A percentile compares a stretch with the other conserved stretches of the same genome.
Evolutionary conservation across 1,140 invertebrate species (phyloP).

Genomic region (Acromyrmex heyeri): DNA sequence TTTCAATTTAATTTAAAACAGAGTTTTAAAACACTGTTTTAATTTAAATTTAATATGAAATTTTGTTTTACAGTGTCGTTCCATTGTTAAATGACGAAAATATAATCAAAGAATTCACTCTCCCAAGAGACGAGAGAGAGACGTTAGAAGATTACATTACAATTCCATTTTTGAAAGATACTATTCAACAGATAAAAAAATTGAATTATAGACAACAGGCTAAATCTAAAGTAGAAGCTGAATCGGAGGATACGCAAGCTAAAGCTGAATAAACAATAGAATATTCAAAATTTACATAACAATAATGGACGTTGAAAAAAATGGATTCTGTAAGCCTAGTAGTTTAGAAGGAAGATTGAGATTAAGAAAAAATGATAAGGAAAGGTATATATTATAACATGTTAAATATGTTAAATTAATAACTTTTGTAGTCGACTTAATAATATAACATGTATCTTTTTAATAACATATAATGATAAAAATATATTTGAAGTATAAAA

Average conservation of each 20-base stretch:
- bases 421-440: conserved; percentile 12
- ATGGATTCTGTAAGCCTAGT: background rate
- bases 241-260: background rate
- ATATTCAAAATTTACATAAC: background rate
- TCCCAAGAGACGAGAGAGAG: background rate
- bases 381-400: conserved; percentile 30
- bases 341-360: conserved; percentile 33
- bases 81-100: background rate
- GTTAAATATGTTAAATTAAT: conserved; percentile 11
- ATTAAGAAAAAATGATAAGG: conserved; percentile 33
- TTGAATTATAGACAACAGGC: background rate
- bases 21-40: background rate
- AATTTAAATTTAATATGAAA: background rate
- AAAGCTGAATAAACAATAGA: background rate
- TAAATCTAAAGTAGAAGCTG: background rate
- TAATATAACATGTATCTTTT: conserved; percentile 9
- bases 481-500: background rate
- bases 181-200: background rate
- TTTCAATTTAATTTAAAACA: background rate
- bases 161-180: background rate
- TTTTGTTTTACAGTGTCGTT: background rate
- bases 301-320: background rate
- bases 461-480: conserved; percentile 2
- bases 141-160: background rate
- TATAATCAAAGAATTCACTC: background rate